phyloP scores from a whole-genome alignment of 2,888 invertebrate species.

The Diarsia brunnea region DNA sequence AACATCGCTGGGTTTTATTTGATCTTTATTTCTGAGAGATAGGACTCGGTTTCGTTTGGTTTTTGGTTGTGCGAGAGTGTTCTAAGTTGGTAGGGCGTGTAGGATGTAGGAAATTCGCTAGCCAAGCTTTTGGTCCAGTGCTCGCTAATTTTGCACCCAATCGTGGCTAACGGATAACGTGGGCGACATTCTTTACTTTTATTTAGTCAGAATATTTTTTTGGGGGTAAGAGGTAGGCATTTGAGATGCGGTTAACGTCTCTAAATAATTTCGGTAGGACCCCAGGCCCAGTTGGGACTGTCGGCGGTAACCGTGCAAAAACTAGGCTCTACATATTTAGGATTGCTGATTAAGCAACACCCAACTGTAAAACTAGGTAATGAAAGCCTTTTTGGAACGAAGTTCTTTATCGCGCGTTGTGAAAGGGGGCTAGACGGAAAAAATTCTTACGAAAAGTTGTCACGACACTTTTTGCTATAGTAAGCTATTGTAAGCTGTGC shows the following conservation, averaged over 20 bases:
- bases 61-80: conserved; percentile 51
- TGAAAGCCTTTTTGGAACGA: background rate
- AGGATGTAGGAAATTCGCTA: conserved; percentile 86
- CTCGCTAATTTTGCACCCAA: conserved; percentile 87
- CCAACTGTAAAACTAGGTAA: background rate
- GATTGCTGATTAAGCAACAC: conserved; percentile 8
- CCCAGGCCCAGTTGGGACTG: conserved; percentile 24
- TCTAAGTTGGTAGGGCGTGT: conserved; percentile 67
- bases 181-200: conserved; percentile 82
- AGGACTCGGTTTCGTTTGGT: conserved; percentile 76
- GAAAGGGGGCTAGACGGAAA: too few relatives aligned
- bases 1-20: conserved; percentile 66
- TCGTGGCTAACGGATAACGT: conserved; percentile 84
- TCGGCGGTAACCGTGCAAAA: conserved; percentile 14
- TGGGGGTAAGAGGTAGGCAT: conserved; percentile 63
- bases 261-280: conserved; percentile 47
- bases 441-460: too few relatives aligned
- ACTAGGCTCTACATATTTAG: background rate
- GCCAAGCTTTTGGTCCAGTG: conserved; percentile 86
- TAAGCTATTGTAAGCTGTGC: too few relatives aligned
- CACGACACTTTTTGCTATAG: too few relatives aligned
- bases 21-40: conserved; percentile 73
- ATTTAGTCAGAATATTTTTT: conserved; percentile 72
- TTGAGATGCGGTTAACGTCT: conserved; percentile 68
- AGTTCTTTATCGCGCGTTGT: too few relatives aligned